A percentile compares a stretch with the other conserved stretches of the same genome.
Evolutionary conservation across 1,140 invertebrate species (phyloP).

Genomic region (Drosophila lacertosa): DNA sequence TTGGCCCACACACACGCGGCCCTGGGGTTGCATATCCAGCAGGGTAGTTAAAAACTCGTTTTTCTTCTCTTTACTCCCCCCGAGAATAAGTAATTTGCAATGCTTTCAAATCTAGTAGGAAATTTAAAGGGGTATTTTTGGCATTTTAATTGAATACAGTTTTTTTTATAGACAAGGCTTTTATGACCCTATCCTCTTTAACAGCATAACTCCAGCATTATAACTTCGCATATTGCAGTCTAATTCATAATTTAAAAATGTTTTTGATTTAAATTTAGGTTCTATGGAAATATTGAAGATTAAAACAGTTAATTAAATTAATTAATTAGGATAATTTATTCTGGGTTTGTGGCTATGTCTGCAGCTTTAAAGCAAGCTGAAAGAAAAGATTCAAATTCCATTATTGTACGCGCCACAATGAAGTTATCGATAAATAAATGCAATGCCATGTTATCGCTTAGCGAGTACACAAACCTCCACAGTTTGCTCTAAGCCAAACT

Average conservation of each 20-base stretch:
- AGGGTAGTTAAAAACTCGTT: constrained; percentile 32
- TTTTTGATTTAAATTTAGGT: no score
- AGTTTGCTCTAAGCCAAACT: background rate
- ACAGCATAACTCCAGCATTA: no score
- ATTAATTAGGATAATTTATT: no score
- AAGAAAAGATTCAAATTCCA: background rate
- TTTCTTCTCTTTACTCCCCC: background rate
- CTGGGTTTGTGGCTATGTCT: no score
- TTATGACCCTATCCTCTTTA: no score
- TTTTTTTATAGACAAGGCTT: background rate
- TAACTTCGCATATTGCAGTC: no score
- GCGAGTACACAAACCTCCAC: constrained; percentile 1
- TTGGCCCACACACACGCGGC: no score
- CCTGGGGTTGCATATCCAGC: constrained; percentile 13
- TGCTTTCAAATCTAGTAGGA: background rate
- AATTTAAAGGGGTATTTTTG: background rate
- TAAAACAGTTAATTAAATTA: no score
- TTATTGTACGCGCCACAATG: background rate
- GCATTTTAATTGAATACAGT: background rate
- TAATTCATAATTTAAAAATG: no score
- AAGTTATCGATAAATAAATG: background rate
- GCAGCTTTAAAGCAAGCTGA: no score
- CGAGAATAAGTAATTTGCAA: constrained; percentile 13
- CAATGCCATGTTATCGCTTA: background rate
- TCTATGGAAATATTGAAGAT: no score